Evolutionary conservation across 1,140 invertebrate genomes (phyloP).

Genomic region (Sweltsa coloradensis): DNA sequence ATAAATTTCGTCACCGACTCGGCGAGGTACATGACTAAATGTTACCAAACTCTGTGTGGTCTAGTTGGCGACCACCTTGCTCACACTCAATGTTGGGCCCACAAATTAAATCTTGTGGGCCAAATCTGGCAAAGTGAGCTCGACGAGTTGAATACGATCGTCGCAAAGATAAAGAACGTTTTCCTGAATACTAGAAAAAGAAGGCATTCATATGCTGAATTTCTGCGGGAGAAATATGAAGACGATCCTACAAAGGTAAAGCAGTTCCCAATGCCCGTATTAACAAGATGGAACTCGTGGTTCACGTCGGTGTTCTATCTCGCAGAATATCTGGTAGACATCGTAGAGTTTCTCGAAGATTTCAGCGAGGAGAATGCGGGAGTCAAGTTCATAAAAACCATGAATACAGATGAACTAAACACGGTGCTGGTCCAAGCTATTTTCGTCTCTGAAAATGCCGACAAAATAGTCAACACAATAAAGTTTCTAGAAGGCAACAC

Average conservation of each 20-base stretch:
- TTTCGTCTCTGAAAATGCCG: background rate
- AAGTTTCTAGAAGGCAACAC: slow-evolving; percentile 3
- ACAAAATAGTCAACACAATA: background rate
- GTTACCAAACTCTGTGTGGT: background rate
- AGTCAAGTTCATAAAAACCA: background rate
- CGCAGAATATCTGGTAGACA: background rate
- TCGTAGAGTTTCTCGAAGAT: background rate
- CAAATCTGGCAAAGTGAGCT: background rate
- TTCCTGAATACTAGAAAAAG: slow-evolving; percentile 2
- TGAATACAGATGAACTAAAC: background rate
- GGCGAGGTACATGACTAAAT: background rate
- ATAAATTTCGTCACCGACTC: background rate
- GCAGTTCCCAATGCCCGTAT: background rate
- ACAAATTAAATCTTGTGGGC: slow-evolving; percentile 3
- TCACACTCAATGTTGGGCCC: background rate
- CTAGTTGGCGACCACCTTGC: background rate
- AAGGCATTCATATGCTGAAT: background rate
- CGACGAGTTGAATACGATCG: background rate
- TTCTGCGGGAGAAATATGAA: background rate
- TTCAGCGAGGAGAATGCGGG: background rate
- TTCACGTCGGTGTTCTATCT: background rate
- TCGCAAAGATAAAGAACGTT: background rate
- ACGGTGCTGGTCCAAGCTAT: background rate
- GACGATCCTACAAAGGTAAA: background rate
- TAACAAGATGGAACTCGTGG: slow-evolving; percentile 2